Evolutionary conservation across 2,797 vertebrate genomes (phyloP).

Genomic region (Tachyglossus aculeatus): DNA sequence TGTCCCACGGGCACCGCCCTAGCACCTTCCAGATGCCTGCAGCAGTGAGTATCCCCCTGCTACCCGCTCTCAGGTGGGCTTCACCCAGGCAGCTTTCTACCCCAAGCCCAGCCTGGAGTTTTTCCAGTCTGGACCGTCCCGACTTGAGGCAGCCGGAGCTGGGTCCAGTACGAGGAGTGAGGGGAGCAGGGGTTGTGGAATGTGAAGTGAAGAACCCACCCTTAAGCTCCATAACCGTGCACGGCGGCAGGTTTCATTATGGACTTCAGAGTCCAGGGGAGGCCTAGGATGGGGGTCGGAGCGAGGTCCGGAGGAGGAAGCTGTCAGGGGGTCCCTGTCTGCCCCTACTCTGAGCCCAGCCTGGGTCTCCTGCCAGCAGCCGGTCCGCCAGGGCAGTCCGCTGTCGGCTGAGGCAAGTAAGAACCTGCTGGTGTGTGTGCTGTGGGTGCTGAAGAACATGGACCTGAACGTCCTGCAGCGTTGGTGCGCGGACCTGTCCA

Average conservation of each 20-base stretch:
- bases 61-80: background rate
- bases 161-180: too few relatives aligned
- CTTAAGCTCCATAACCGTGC: too few relatives aligned
- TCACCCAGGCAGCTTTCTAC: background rate
- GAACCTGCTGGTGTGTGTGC: constrained; percentile 86
- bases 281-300: background rate
- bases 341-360: background rate
- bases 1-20: constrained; percentile 79
- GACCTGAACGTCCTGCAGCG: constrained; percentile 83
- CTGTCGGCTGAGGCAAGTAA: constrained; percentile 88
- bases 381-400: constrained; percentile 76
- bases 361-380: constrained; percentile 61
- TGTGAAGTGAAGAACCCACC: background rate
- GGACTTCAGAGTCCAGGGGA: background rate
- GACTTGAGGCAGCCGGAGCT: too few relatives aligned
- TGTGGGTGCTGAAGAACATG: constrained; percentile 93
- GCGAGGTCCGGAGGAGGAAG: background rate
- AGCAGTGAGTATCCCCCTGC: constrained; percentile 76
- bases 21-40: constrained; percentile 79
- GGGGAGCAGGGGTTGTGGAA: background rate
- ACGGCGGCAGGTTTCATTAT: too few relatives aligned
- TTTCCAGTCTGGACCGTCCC: background rate
- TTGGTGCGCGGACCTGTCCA: constrained; percentile 87
- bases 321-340: too few relatives aligned
- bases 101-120: background rate